Conservation (phyloP, 2,797 vertebrate genomes). For the Staurois parvus region DNA sequence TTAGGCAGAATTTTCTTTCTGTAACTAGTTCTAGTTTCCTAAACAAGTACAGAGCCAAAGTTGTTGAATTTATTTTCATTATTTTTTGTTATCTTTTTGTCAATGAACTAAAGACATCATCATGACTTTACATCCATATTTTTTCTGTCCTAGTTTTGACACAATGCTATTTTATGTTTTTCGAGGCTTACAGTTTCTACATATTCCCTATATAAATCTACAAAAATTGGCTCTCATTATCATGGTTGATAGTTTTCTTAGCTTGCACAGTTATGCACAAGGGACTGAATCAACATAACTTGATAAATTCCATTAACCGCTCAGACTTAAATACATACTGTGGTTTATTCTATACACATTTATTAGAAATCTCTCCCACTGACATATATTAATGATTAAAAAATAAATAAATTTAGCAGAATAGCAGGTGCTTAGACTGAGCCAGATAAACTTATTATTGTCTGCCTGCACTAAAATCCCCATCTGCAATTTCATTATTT, state of each 20-base stretch:
- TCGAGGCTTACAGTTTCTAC: neutral
- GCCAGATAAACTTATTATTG: slow-evolving; percentile 20
- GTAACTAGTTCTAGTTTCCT: too few species aligned
- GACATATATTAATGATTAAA: slow-evolving; percentile 19
- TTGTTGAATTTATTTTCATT: too few species aligned
- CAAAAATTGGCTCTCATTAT: neutral
- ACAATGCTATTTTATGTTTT: neutral
- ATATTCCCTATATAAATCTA: neutral
- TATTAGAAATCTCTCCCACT: slow-evolving; percentile 10
- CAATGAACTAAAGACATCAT: neutral
- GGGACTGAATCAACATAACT: slow-evolving; percentile 27
- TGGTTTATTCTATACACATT: slow-evolving; percentile 26
- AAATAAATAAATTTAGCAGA: slow-evolving; percentile 20
- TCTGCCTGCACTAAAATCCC: slow-evolving; percentile 8
- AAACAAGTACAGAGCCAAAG: too few species aligned
- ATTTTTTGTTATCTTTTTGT: too few species aligned
- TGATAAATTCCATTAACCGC: slow-evolving; percentile 20
- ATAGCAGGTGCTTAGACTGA: neutral
- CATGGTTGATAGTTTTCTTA: slow-evolving; percentile 9
- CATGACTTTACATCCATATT: neutral
- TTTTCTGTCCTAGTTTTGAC: neutral
- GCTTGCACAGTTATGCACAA: neutral
- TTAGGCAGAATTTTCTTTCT: too few species aligned
- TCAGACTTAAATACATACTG: slow-evolving; percentile 3
- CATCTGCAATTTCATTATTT: slow-evolving; percentile 19